Base-by-base conservation (phyloP, 1,140 invertebrate species). In the Drosophila navojoa region DNA sequence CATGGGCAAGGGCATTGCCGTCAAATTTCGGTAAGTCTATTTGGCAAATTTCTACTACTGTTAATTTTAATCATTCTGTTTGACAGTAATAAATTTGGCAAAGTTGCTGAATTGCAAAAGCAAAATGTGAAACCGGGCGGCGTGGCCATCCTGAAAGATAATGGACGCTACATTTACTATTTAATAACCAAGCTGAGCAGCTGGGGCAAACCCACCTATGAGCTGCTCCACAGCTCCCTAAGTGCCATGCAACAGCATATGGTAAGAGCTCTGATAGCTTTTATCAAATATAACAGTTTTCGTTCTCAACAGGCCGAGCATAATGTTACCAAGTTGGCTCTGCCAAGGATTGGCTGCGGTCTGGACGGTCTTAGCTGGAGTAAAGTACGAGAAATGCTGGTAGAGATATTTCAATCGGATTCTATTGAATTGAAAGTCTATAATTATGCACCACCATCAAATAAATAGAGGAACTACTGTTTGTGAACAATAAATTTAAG, bases 1-100 rank as follows among this genome's bases (percentile, higher is more conserved):
- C 5, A 95, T 95, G 94, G 94, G 94, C 3, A 94, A 94, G 81
- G 94, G 94, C 11, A 95, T 95, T 58, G 95, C 95, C 9, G 92
- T 93, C 1, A 68, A 91, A 27, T 95, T 91, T 71, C 76, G 84
- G 90, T 90, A 38, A 27, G 15, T 42, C 54, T 15, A 15, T 4
- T 15, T 45, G 19, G 2, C 7, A 5, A 52, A 22, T 32, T 62
- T 25, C 25, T 3, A 15, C 38, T 16, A n/a, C 19, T 40, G 15
- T 10, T 9, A 11, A 61, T 35, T 25, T 66, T 7, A 59, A 7
- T 35, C 9, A 42, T 1, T 7, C 13, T 50, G 6, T 50, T 11
- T 16, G 10, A 11, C 32, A 91, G 90, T 6, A 86, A 80, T 22
- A 78, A 82, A 60, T 93, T 93, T 79, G 92, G 92, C 0, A 76